Percentiles rank a stretch among this genome's conserved stretches.
Conservation (phyloP, 2,797 vertebrate genomes). For the Myotis daubentonii region DNA sequence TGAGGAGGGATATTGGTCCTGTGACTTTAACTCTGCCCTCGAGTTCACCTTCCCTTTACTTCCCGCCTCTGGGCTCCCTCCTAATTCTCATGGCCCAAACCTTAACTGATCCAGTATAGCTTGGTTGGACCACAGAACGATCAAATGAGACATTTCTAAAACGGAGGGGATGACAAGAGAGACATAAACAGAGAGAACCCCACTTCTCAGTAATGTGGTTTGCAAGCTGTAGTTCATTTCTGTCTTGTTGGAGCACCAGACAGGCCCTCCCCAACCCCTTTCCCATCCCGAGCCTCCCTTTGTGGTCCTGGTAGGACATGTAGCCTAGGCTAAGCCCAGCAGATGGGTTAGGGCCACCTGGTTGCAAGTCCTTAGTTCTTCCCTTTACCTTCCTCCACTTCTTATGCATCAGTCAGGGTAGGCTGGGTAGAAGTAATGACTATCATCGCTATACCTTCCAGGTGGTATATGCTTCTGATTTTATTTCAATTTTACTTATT, state of each 20-base stretch:
- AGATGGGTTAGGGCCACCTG: no score
- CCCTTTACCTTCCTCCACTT: neutral
- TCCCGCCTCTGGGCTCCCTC: neutral
- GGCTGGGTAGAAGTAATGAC: neutral
- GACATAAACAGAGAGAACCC: neutral
- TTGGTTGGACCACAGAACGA: neutral
- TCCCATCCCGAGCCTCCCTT: neutral
- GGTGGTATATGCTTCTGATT: neutral
- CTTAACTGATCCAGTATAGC: neutral
- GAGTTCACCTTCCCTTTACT: neutral
- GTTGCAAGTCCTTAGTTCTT: neutral
- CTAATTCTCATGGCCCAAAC: neutral
- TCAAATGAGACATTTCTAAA: conserved; percentile 36
- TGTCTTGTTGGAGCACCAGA: neutral
- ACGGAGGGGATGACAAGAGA: neutral
- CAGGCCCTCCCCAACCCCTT: rapidly evolving
- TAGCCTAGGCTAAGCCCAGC: no score
- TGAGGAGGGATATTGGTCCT: neutral
- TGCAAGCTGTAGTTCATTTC: neutral
- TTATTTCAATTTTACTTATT: neutral
- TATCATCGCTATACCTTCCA: neutral
- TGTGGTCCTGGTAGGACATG: no score
- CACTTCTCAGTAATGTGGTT: neutral
- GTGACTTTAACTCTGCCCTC: neutral
- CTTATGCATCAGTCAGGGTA: neutral